Conservation (phyloP, 2,113 vertebrate species). For the Genyomyrus donnyi region DNA sequence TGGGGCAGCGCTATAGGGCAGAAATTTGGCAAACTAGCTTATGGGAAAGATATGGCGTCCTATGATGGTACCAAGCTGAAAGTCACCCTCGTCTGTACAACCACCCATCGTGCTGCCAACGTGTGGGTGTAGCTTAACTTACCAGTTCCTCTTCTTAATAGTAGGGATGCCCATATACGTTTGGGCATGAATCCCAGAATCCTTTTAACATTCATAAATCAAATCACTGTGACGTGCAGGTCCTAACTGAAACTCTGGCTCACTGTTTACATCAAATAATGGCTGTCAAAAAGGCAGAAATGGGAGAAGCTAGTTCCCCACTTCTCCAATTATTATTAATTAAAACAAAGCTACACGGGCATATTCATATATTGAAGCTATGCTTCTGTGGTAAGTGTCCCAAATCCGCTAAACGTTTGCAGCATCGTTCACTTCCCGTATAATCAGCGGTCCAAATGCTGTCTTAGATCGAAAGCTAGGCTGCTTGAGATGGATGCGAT, state of each 20-base stretch:
- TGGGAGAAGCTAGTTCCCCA: background rate
- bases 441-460: constrained; percentile 46
- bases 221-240: background rate
- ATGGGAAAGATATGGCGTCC: background rate
- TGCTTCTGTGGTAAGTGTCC: constrained; percentile 17
- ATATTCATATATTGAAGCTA: background rate
- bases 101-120: background rate
- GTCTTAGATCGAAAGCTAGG: constrained; percentile 32
- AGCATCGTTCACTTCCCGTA: constrained; percentile 38
- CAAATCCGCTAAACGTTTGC: constrained; percentile 33
- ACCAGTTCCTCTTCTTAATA: background rate
- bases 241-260: background rate
- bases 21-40: background rate
- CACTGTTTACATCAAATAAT: background rate
- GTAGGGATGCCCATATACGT: background rate
- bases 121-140: background rate
- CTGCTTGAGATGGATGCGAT: constrained; percentile 16
- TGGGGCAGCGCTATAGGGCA: background rate
- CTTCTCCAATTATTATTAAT: background rate
- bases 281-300: too few relatives aligned
- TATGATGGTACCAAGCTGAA: background rate
- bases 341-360: background rate
- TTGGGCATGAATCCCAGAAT: background rate
- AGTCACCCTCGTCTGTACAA: background rate
- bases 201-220: background rate